These are phyloP conservation scores for Molossus molossus DNA, from an alignment of 2,797 vertebrate genomes.

Conservation along the genomic window DNA sequence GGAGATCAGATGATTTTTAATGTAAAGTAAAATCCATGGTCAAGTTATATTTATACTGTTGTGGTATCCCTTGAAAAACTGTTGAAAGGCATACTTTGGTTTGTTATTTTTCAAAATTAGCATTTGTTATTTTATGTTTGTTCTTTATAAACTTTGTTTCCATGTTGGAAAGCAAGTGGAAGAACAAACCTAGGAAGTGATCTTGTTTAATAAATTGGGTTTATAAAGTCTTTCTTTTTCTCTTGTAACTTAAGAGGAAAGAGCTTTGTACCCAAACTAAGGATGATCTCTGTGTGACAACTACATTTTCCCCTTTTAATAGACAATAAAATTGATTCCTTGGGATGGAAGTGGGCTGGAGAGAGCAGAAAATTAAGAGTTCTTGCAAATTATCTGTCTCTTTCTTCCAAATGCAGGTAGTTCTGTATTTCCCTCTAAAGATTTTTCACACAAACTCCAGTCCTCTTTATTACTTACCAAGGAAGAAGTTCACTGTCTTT, in stretches of 20 bases:
- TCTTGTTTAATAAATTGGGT: neutral
- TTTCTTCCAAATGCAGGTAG: neutral
- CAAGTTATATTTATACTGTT: neutral
- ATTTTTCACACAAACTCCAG: neutral
- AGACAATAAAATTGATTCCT: neutral
- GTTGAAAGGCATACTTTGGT: neutral
- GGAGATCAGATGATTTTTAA: neutral
- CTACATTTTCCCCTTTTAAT: neutral
- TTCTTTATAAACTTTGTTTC: neutral
- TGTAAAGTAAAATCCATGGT: neutral
- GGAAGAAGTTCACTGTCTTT: neutral
- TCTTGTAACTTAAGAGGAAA: neutral
- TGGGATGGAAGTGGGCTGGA: neutral
- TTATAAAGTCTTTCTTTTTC: constrained; percentile 4
- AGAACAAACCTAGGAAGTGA: neutral
- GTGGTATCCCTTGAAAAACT: neutral
- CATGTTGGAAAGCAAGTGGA: constrained; percentile 8
- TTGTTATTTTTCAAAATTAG: neutral
- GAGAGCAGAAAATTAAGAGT: neutral
- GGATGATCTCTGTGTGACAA: neutral
- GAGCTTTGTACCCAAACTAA: neutral
- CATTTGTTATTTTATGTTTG: neutral
- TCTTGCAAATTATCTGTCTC: neutral
- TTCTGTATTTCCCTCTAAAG: neutral
- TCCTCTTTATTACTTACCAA: neutral